Percentiles rank a stretch among this genome's conserved stretches.
These are phyloP conservation scores for Antrozous pallidus DNA, from an alignment of 2,797 vertebrate species.

Conservation along the genomic window DNA sequence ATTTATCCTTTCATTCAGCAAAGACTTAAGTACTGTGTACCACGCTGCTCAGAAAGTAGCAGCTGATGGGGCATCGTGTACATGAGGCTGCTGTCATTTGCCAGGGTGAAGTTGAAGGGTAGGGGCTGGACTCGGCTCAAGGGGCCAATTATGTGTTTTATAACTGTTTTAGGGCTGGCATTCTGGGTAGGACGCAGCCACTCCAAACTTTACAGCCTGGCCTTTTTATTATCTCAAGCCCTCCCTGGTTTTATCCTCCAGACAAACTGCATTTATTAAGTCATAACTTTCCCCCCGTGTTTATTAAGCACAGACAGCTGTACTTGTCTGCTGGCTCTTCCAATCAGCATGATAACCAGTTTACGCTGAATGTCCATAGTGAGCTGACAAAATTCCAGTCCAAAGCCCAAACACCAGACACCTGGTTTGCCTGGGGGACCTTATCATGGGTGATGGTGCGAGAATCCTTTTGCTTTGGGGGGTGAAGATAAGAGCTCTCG, in stretches of 20 bases:
- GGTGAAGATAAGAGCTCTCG: conserved; percentile 20
- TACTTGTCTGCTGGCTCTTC: conserved; percentile 33
- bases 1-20: background rate
- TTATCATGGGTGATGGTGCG: background rate
- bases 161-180: background rate
- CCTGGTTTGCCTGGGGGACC: conserved; percentile 11
- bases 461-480: conserved; percentile 44
- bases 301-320: conserved; percentile 61
- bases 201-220: background rate
- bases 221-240: conserved; percentile 38
- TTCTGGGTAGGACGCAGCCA: background rate
- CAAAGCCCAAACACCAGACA: conserved; percentile 51
- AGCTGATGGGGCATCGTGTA: rapidly evolving
- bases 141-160: background rate
- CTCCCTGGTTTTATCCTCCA: conserved; percentile 49
- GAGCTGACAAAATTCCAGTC: conserved; percentile 57
- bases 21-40: background rate
- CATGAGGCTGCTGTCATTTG: background rate
- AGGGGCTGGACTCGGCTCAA: background rate
- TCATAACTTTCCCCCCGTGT: conserved; percentile 18
- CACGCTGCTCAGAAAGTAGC: background rate
- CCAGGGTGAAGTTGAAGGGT: background rate
- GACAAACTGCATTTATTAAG: conserved; percentile 59
- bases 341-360: conserved; percentile 33
- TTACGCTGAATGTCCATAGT: background rate